Percentiles rank a stretch among this genome's conserved stretches.
Conservation (phyloP, 2,113 vertebrate genomes). For the Pituophis catenifer region DNA sequence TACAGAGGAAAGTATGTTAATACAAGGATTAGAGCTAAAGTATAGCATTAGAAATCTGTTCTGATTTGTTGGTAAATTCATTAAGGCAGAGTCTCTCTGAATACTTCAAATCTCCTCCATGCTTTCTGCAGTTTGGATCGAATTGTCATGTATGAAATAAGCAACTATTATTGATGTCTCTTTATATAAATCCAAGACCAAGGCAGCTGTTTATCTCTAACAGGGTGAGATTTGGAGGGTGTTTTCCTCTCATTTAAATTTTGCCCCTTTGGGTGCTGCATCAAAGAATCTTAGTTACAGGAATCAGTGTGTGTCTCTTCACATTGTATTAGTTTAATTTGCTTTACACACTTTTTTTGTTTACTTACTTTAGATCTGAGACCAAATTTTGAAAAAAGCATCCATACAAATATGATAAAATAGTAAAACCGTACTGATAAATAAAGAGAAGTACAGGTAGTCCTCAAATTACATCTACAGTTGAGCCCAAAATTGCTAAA, state of each 20-base stretch:
- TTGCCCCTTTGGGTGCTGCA: background rate
- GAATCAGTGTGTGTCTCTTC: background rate
- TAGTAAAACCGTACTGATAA: background rate
- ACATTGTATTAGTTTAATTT: background rate
- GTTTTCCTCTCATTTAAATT: background rate
- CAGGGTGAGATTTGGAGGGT: background rate
- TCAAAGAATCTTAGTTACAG: background rate
- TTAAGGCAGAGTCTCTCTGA: background rate
- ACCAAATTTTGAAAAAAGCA: background rate
- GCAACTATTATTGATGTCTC: background rate
- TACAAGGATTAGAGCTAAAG: background rate
- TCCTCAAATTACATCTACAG: background rate
- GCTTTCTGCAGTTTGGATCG: background rate
- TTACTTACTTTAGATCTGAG: background rate
- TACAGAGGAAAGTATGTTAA: background rate
- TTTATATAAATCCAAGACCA: background rate
- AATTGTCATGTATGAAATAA: background rate
- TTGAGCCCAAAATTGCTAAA: background rate
- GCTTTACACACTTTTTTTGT: background rate
- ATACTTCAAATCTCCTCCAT: background rate
- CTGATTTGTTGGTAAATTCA: background rate
- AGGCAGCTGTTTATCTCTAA: background rate
- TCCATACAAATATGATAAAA: background rate
- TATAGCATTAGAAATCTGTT: background rate
- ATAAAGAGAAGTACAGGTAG: background rate